Percentiles rank a stretch among this genome's conserved stretches.
These are phyloP conservation scores for Cheirogaleus major DNA, from an alignment of 2,797 vertebrate species.

Conservation along the genomic window DNA sequence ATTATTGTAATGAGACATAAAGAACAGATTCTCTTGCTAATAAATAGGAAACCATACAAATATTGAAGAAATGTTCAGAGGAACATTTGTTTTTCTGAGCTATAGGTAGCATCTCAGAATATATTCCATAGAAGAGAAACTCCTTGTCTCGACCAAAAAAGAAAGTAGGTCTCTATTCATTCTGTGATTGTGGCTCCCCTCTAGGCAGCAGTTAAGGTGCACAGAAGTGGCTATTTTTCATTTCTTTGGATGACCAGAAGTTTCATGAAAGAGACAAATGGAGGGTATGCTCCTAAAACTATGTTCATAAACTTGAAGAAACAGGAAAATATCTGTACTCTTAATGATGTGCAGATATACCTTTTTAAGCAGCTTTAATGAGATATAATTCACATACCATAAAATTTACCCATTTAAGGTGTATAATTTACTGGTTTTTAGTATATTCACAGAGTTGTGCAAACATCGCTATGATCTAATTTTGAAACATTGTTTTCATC, in stretches of 20 bases:
- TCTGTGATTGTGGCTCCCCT: background rate
- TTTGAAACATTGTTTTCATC: background rate
- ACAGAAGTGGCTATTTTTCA: background rate
- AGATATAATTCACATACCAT: background rate
- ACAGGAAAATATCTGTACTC: slow-evolving; percentile 57
- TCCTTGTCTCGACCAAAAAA: background rate
- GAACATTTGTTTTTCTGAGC: background rate
- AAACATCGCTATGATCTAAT: background rate
- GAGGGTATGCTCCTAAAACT: background rate
- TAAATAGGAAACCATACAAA: background rate
- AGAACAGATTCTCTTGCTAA: background rate
- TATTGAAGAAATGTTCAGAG: background rate
- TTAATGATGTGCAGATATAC: slow-evolving; percentile 55
- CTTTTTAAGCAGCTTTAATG: slow-evolving; percentile 11
- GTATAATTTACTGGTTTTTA: background rate
- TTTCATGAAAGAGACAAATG: background rate
- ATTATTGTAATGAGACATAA: background rate
- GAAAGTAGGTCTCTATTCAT: background rate
- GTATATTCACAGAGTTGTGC: background rate
- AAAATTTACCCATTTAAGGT: background rate
- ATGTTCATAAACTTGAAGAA: slow-evolving; percentile 48
- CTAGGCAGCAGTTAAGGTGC: background rate
- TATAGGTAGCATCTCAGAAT: background rate
- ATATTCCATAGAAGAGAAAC: background rate
- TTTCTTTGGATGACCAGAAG: background rate